Percentiles rank a stretch among this genome's conserved stretches.
Evolutionary conservation across 2,888 invertebrate genomes (phyloP).

Genomic region (Archips xylosteana): DNA sequence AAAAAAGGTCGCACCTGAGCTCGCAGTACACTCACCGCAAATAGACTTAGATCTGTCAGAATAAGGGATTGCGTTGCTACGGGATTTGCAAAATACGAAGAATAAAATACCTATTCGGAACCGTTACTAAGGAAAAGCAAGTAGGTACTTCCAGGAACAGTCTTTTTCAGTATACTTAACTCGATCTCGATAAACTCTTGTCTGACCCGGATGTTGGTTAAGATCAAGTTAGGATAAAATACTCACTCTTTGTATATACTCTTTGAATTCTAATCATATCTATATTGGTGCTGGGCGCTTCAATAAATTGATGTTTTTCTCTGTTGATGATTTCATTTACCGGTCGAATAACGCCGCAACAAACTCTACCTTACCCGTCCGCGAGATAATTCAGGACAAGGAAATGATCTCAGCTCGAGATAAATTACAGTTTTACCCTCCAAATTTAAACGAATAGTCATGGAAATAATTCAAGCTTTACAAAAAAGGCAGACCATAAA

Average conservation of each 20-base stretch:
- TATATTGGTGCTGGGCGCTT: neutral
- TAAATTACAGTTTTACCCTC: slow-evolving; percentile 1
- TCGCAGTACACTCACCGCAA: slow-evolving; percentile 39
- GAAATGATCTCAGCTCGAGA: slow-evolving; percentile 27
- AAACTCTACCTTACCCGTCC: slow-evolving; percentile 1
- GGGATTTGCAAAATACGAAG: slow-evolving; percentile 37
- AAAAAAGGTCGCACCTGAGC: slow-evolving; percentile 51
- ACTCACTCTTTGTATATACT: neutral
- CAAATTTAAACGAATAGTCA: slow-evolving; percentile 5
- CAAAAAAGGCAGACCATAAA: slow-evolving; percentile 5
- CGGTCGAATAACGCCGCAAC: neutral
- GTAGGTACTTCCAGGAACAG: neutral
- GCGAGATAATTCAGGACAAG: slow-evolving; percentile 23
- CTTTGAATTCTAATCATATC: slow-evolving; percentile 2
- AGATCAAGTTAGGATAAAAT: neutral
- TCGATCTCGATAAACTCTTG: neutral
- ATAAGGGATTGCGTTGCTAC: slow-evolving; percentile 33
- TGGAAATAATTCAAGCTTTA: neutral
- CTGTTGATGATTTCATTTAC: neutral
- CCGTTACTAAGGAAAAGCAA: slow-evolving; percentile 3
- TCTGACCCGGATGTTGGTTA: slow-evolving; percentile 13
- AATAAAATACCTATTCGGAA: slow-evolving; percentile 21
- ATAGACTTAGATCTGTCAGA: slow-evolving; percentile 39
- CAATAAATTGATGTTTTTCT: slow-evolving; percentile 11
- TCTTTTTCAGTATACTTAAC: neutral